Evolutionary conservation across 1,140 invertebrate genomes (phyloP), one percentile per base, ranked within the genome.

Genomic region (Diplogasteroides magnus): DNA sequence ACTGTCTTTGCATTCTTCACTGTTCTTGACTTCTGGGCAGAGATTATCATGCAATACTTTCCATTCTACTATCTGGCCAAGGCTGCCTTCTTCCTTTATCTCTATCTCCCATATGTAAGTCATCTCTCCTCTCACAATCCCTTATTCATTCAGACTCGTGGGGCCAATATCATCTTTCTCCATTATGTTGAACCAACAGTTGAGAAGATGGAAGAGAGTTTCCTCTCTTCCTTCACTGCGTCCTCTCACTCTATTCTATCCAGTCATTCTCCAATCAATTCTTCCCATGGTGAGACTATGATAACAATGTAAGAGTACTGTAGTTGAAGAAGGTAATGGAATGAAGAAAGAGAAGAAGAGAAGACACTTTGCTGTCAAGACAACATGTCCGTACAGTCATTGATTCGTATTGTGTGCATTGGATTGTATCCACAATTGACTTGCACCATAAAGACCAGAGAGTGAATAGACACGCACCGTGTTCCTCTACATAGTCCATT

Each of bases 401-500:
- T n/a, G n/a, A n/a, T n/a, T n/a, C n/a, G n/a, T n/a, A n/a, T n/a
- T n/a, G n/a, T n/a, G n/a, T n/a, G n/a, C n/a, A n/a, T n/a, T n/a
- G n/a, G n/a, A n/a, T n/a, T n/a, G n/a, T n/a, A n/a, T n/a, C n/a
- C n/a, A n/a, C n/a, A n/a, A n/a, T n/a, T n/a, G n/a, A n/a, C n/a
- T n/a, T n/a, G n/a, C n/a, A n/a, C n/a, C n/a, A n/a, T n/a, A n/a
- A n/a, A n/a, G n/a, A n/a, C n/a, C n/a, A n/a, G n/a, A n/a, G n/a
- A n/a, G n/a, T n/a, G n/a, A n/a, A n/a, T n/a, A n/a, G n/a, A n/a
- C n/a, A 48, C 57, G 29, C 2, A 68, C 68, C 71, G n/a, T 73
- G 56, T 55, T 63, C 56, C 26, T 73, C 68, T 14, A 73, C 61
- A 62, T 64, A 73, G 64, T 73, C 71, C 1, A 73, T 13, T 2